Base-by-base conservation (phyloP, 2,113 vertebrate species). In the Meles meles region DNA sequence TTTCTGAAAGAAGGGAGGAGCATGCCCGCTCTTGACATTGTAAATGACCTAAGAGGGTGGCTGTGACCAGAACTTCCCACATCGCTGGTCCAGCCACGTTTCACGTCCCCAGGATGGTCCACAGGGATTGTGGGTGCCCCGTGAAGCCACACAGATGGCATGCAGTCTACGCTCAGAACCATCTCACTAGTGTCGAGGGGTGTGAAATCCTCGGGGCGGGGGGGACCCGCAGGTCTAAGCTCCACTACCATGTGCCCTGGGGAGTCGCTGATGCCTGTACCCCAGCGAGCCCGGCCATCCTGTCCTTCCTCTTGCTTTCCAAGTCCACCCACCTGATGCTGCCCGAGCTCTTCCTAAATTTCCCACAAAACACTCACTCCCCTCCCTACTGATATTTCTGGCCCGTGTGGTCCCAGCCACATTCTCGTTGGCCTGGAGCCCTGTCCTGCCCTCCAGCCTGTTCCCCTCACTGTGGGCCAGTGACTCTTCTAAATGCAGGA, bases 151-250 rank as follows among this genome's bases (percentile, higher is more conserved):
- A 0, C 0, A 6, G 7, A 10, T 3, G 7, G 52, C 18, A 4
- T 3, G 2, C 21, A 21, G 34, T 27, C 1, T 20, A 17, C 0
- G 5, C 13, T 34, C 14, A 4, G 0, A 21, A 9, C 37, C n/a
- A 23, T 44, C 2, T 0, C 0, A 1, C 37, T 10, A 0, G 20
- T 1, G 14, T 5, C 0, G 0, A 18, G 52, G 4, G 49, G 52
- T 7, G 39, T 5, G 47, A 63, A 49, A 7, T 1, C 7, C 17
- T 1, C 0, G 1, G 8, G 15, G 55, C 0, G 55, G 57, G 20
- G 5, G 23, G 18, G 14, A 11, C 1, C 8, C 0, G 27, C 20
- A 20, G 52, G 39, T 0, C 7, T 67, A 25, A 55, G 31, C 44
- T 55, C 87, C 11, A 29, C 11, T 9, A 15, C 18, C 10, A 17